These are phyloP conservation scores for Pipistrellus pipistrellus DNA, from an alignment of 2,797 vertebrate species.

Conservation along the genomic window DNA sequence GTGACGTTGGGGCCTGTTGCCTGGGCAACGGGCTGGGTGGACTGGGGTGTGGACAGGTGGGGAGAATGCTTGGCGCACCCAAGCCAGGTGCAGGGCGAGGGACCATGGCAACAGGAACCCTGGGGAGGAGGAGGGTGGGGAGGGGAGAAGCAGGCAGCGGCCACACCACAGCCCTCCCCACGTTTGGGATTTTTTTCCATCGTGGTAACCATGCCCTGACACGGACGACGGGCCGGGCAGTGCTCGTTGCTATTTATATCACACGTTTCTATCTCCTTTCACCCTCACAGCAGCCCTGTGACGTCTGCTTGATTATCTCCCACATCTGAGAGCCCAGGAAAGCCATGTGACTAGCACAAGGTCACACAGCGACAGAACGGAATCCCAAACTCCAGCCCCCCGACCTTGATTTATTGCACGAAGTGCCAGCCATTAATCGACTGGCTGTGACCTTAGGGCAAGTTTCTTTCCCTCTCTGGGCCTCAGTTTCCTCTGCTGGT, in stretches of 20 bases:
- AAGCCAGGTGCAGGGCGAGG: not conserved
- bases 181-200: not conserved
- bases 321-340: not conserved
- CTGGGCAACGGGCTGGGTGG: conserved; percentile 29
- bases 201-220: not conserved
- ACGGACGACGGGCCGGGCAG: not conserved
- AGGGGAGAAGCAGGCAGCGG: not conserved
- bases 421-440: not conserved
- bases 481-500: conserved; percentile 42
- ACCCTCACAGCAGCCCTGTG: not conserved
- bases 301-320: not conserved
- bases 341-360: not conserved
- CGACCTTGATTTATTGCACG: not conserved
- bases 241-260: not conserved
- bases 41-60: conserved; percentile 25
- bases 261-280: not conserved
- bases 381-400: not conserved
- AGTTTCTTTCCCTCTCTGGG: not conserved
- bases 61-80: not conserved
- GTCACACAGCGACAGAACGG: not conserved
- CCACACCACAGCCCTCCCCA: not conserved
- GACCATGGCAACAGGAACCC: not conserved
- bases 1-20: conserved; percentile 42
- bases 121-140: not conserved
- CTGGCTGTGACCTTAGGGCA: not conserved